A percentile compares a stretch with the other conserved stretches of the same genome.
Conservation (phyloP, 2,888 invertebrate species). For the Xestoiulus laeticollis region DNA sequence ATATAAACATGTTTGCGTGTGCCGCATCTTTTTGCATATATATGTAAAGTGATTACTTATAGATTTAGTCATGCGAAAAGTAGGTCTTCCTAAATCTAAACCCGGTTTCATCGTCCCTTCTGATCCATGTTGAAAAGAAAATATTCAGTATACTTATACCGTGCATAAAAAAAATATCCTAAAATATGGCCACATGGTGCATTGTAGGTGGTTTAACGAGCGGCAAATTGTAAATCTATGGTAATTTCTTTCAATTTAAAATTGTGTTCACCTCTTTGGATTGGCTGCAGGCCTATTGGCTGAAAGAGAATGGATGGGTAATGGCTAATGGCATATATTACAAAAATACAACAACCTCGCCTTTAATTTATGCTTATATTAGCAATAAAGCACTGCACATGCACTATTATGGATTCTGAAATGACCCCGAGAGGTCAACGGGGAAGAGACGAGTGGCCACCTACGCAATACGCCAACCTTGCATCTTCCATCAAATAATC, state of each 20-base stretch:
- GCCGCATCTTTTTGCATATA: not conserved
- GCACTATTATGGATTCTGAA: slow-evolving; percentile 33
- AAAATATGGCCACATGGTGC: not conserved
- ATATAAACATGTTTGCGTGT: not conserved
- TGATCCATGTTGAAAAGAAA: not conserved
- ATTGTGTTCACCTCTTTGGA: slow-evolving; percentile 29
- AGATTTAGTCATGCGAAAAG: not conserved
- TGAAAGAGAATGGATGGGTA: slow-evolving; percentile 19
- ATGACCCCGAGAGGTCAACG: not conserved
- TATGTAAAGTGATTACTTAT: not conserved
- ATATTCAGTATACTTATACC: not conserved
- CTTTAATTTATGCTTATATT: slow-evolving; percentile 37
- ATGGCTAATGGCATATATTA: slow-evolving; percentile 34
- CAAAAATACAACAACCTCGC: slow-evolving; percentile 37
- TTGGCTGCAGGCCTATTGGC: slow-evolving; percentile 25
- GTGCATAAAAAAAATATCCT: not conserved
- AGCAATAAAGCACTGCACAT: slow-evolving; percentile 34
- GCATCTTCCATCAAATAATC: not conserved
- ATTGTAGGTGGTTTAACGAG: slow-evolving; percentile 25
- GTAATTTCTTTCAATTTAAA: slow-evolving; percentile 37
- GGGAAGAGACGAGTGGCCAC: slow-evolving; percentile 34
- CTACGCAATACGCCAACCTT: slow-evolving; percentile 29
- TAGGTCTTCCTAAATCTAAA: slow-evolving; percentile 14
- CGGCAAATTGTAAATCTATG: slow-evolving; percentile 34
- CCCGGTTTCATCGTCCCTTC: not conserved